Evolutionary conservation across 2,113 vertebrate species (phyloP), one percentile per base, ranked within the genome.

Genomic region (Colaptes auratus): DNA sequence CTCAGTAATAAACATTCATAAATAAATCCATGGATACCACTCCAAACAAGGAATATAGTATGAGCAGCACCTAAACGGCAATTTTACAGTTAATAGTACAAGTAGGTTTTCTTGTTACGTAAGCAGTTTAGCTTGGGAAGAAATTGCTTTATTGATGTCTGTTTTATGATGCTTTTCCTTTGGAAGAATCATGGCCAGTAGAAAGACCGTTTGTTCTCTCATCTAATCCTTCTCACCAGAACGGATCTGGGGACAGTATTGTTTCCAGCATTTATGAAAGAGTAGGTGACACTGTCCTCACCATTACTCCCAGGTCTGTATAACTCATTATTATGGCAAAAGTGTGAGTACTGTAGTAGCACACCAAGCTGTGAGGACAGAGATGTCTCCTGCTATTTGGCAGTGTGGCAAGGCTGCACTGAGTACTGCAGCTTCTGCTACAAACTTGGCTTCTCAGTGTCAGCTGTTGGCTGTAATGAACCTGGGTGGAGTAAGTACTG

Each of bases 371-470:
- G 69, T n/a, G 70, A 79, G 87, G 39, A 33, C 39, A 3, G 6
- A 33, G 12, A 36, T 28, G 15, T 69, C 6, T 0, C 21, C 63
- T 61, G 84, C 44, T 36, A 12, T 46, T 83, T 21, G 44, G 33
- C 60, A 27, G 25, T 0, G 0, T 27, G n/a, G 19, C 59, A 31
- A 31, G 19, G 55, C 44, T 2, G 0, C 42, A 19, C 31, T 42
- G 42, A 87, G 36, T n/a, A 33, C 44, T 56, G 65, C 2, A 4
- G 28, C 44, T 93, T 82, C 66, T 56, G 9, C 25, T 74, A 61
- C 6, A 7, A 78, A 53, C 31, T 55, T 75, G 53, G 61, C 58
- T 93, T 10, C n/a, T 60, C 58, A 7, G 3, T n/a, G 28, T 67
- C 81, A 67, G n/a, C 19, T 81, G 70, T 77, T 90, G 77, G 58